Base-by-base conservation (phyloP, 2,797 vertebrate species). In the Aeoliscus strigatus region DNA sequence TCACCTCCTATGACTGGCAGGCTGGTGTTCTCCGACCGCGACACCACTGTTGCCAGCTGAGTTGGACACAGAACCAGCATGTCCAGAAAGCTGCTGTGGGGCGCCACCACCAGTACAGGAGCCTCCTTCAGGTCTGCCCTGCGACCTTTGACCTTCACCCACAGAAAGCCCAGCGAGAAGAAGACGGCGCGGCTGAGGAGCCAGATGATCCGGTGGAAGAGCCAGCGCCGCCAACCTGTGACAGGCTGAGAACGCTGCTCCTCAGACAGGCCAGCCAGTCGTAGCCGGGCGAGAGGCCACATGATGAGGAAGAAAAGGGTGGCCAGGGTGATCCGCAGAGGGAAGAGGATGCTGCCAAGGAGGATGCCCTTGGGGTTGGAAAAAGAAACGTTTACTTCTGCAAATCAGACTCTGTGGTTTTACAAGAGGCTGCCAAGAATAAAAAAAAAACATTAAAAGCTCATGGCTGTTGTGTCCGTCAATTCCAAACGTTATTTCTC, bases 1-100 rank as follows among this genome's bases (percentile, higher is more conserved):
- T 91, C 80, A 93, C 92, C 91, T 89, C 93, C 93, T 12, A 94
- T 86, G 53, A 91, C 85, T 0, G 93, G 93, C 42, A 94, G 83
- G 0, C 77, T 89, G 33, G 62, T 41, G 80, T 94, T 96, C 80
- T 96, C 93, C 0, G 89, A 90, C 25, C 91, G 85, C 0, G 93
- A 96, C 56, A 96, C 91, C 51, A 94, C 92, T 0, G 87, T 90
- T 0, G 91, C 79, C 23, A 94, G 82, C 44, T 90, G 82, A 21
- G 89, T 72, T 0, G 67, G 54, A 36, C 79, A 70, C 14, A 93
- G 72, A 10, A 91, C 83, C 70, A 93, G 65, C 67, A 93, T 91
- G 78, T 95, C 93, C 68, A 95, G 73, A 64, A 91, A 95, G 51
- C 89, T 66, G 17, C 92, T 93, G 79, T 95, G 93, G 1, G 93